phyloP scores from a whole-genome alignment of 2,888 invertebrate genomes.

The Torymus aiolomorphi region DNA sequence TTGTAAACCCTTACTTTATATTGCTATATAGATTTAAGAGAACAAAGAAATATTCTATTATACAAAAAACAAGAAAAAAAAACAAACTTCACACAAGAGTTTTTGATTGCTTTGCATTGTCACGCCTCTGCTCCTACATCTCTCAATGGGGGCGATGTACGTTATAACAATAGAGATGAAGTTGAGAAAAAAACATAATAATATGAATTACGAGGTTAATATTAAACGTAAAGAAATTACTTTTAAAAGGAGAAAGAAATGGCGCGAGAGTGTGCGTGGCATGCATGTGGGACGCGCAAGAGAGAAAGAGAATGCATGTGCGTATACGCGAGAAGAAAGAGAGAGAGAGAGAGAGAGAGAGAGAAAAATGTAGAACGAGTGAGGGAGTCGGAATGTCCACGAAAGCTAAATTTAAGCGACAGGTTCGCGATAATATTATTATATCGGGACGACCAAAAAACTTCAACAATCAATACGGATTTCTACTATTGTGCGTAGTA shows the following conservation, averaged over 20 bases:
- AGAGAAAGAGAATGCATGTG: background rate
- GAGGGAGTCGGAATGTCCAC: constrained; percentile 59
- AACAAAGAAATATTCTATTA: background rate
- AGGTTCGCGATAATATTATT: constrained; percentile 49
- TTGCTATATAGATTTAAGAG: too few species aligned
- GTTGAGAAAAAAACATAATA: background rate
- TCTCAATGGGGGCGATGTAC: constrained; percentile 45
- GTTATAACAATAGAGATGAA: constrained; percentile 45
- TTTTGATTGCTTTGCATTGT: too few species aligned
- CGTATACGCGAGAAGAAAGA: background rate
- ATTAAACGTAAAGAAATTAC: constrained; percentile 48
- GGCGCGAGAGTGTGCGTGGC: constrained; percentile 38
- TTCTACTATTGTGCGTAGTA: constrained; percentile 55
- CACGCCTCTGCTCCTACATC: constrained; percentile 28
- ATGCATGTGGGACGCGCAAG: constrained; percentile 20
- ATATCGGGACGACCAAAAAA: constrained; percentile 53
- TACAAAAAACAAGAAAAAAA: too few species aligned
- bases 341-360: constrained; percentile 2
- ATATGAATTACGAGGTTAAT: constrained; percentile 55
- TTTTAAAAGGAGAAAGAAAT: constrained; percentile 46
- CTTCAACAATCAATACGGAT: constrained; percentile 55
- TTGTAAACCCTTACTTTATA: too few species aligned
- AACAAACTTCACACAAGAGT: too few species aligned
- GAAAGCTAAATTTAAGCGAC: constrained; percentile 56
- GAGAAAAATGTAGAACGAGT: constrained; percentile 11